phyloP scores from a whole-genome alignment of 2,797 vertebrate species.

The Aselliscus stoliczkanus region DNA sequence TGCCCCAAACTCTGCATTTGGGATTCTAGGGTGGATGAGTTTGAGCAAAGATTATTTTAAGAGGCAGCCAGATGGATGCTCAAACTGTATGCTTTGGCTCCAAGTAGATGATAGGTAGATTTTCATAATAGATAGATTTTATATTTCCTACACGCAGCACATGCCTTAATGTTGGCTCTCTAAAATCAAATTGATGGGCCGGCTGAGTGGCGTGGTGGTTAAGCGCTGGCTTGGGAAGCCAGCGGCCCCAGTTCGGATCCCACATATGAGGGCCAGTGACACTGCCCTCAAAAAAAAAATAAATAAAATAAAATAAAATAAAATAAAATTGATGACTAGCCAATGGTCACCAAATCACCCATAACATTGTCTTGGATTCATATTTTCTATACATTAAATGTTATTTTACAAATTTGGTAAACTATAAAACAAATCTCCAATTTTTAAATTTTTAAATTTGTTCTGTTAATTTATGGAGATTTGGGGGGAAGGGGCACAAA shows the following conservation, averaged over 20 bases:
- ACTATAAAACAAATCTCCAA: background rate
- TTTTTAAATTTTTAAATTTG: background rate
- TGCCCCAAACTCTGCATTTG: background rate
- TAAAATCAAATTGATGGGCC: background rate
- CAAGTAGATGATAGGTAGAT: background rate
- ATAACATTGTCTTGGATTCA: background rate
- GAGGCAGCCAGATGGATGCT: background rate
- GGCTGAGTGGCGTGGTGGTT: too few relatives aligned
- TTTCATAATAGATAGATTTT: background rate
- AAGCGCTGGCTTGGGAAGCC: too few relatives aligned
- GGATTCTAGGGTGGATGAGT: background rate
- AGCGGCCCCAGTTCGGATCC: too few relatives aligned
- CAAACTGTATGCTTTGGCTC: background rate
- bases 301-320: too few relatives aligned
- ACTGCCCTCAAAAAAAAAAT: too few relatives aligned
- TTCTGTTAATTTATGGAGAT: background rate
- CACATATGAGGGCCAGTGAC: too few relatives aligned
- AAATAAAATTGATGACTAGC: background rate
- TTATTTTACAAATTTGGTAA: background rate
- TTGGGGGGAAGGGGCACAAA: accelerated
- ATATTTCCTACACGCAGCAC: background rate
- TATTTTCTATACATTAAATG: background rate
- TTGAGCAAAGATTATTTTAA: background rate
- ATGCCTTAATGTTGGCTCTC: background rate
- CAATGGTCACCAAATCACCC: background rate